phyloP scores from a whole-genome alignment of 2,113 vertebrate genomes.

The Siphamia tubifer region DNA sequence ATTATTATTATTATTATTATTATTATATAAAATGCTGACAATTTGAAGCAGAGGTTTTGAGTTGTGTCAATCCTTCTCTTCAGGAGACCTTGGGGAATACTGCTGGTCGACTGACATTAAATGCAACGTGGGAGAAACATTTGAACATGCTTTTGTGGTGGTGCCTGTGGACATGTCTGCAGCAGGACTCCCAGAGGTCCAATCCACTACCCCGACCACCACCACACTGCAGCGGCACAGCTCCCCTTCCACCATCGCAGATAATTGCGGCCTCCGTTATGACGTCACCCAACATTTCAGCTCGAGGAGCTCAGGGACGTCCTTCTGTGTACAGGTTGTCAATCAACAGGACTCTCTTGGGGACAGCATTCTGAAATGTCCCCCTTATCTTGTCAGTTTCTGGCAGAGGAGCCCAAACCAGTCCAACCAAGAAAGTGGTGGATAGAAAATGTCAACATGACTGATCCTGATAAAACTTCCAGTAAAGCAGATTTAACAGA shows the following conservation, averaged over 20 bases:
- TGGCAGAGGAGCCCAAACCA: conserved; percentile 60
- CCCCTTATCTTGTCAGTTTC: conserved; percentile 71
- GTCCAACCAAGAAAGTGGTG: conserved; percentile 16
- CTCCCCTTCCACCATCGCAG: conserved; percentile 32
- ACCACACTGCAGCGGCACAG: conserved; percentile 27
- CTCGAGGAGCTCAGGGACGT: not conserved
- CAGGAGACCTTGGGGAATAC: conserved; percentile 68
- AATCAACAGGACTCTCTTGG: not conserved
- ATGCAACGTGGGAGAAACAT: conserved; percentile 64
- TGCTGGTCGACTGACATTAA: conserved; percentile 70
- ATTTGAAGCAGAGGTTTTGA: too few relatives aligned
- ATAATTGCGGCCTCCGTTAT: conserved; percentile 74
- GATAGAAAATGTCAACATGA: too few relatives aligned
- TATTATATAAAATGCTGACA: too few relatives aligned
- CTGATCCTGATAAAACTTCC: too few relatives aligned
- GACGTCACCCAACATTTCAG: conserved; percentile 62
- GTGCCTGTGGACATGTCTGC: conserved; percentile 58
- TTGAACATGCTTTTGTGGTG: conserved; percentile 64
- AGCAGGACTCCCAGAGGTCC: conserved; percentile 30
- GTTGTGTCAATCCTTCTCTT: not conserved
- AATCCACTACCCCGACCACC: not conserved
- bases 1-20: too few relatives aligned
- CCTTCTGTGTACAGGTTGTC: conserved; percentile 66
- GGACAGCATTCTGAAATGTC: conserved; percentile 56
- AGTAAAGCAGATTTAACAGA: too few relatives aligned